Evolutionary conservation across 2,797 vertebrate species (phyloP).

Genomic region (Neosilurus mollespiculum): DNA sequence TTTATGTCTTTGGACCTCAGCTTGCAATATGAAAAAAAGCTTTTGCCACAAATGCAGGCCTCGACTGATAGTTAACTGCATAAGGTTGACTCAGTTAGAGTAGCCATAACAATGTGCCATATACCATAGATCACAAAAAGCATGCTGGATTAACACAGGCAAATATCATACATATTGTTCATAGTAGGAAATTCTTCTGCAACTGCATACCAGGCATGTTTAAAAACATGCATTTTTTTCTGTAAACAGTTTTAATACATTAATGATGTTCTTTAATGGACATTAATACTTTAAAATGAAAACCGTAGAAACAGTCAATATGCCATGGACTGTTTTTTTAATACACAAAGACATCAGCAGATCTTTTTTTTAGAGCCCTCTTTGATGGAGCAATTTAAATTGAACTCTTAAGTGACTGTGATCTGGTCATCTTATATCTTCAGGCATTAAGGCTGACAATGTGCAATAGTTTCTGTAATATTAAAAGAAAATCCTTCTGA

Average conservation of each 20-base stretch:
- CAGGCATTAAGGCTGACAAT: slow-evolving; percentile 6
- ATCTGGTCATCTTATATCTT: slow-evolving; percentile 25
- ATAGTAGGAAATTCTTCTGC: not conserved
- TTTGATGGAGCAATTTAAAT: slow-evolving; percentile 24
- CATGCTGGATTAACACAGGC: not conserved
- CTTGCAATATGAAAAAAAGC: not conserved
- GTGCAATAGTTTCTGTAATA: not conserved
- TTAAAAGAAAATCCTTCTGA: not conserved
- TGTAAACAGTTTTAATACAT: not conserved
- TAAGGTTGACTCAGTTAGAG: slow-evolving; percentile 20
- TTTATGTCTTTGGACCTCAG: not conserved
- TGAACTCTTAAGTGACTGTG: not conserved
- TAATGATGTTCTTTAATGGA: too few relatives aligned
- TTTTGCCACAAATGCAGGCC: slow-evolving; percentile 3
- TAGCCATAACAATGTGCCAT: slow-evolving; percentile 13
- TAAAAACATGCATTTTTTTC: not conserved
- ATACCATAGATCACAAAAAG: slow-evolving; percentile 20
- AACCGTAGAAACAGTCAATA: not conserved
- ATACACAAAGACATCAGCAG: slow-evolving; percentile 6
- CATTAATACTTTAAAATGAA: not conserved
- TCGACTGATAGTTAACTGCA: slow-evolving; percentile 30
- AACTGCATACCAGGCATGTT: not conserved
- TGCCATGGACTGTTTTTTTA: slow-evolving; percentile 12
- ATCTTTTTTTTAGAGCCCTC: slow-evolving; percentile 4
- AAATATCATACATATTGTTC: not conserved